Evolutionary conservation across 1,140 invertebrate genomes (phyloP), one percentile per base, ranked within the genome.

Genomic region (Brachionus rotundiformis): DNA sequence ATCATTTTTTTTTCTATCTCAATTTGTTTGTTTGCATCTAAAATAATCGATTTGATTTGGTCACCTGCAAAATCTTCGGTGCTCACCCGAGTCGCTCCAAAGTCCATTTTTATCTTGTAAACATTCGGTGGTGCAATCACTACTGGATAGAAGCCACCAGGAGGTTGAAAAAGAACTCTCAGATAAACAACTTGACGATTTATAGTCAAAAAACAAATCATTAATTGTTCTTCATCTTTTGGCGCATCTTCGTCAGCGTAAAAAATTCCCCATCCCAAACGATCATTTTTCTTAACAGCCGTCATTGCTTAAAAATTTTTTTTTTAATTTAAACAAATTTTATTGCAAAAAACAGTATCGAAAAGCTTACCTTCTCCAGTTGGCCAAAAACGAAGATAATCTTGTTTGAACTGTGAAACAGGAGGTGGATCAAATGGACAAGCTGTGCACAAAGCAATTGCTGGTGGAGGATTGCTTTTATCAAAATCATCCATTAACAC

Each of bases 161-260:
- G 84, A 3, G 86, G 86, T 54, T 86, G 84, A 73, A 84, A 86
- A 25, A 86, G 82, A 29, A 86, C 86, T 63, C 86, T 83, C 8
- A 85, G 84, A 61, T 86, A 61, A 3, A 83, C 82, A 16, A 87
- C 84, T 44, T 84, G 83, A 16, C 85, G 82, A 82, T 87, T 85
- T 29, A 87, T 85, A 10, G 85, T 85, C 23, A 87, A 83, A 82
- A 86, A 87, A 54, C 85, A 86, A 25, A 87, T 85, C 36, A 87
- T 84, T 7, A 87, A 83, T 44, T 85, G 84, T 63, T 86, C 85
- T 47, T 86, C 85, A 49, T 82, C n/a, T 82, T 82, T 54, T 25
- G 13, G 54, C 73, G 39, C 63, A 75, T 71, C 71, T 7, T 84
- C 82, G 47, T 85, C 83, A 59, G 84, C 75, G 73, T 84, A 86